Evolutionary conservation across 2,888 invertebrate genomes (phyloP), one percentile per base, ranked within the genome.

Genomic region (Laspeyria flexula): DNA sequence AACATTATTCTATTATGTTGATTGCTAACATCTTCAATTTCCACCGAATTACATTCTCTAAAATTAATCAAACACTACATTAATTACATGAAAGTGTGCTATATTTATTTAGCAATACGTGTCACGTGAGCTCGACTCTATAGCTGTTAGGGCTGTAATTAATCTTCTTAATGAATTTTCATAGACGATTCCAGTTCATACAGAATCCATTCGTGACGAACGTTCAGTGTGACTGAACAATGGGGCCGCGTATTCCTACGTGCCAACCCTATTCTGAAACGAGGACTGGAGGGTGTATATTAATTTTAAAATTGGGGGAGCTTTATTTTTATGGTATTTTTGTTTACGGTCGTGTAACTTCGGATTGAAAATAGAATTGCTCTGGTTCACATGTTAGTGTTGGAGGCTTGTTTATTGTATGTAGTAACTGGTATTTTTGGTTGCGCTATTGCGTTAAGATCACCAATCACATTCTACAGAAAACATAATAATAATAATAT

Each of bases 141-240:
- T 65, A 65, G 55, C 60, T 47, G 65, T 68, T 57, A 63, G 65
- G 65, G 54, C 63, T 51, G 72, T 67, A 67, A 78, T 85, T 81
- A 81, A 85, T 83, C 83, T 79, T 65, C 74, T 72, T 84, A 83
- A 85, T 84, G 74, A 83, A 83, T 82, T 83, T 82, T 77, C 79
- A 79, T 81, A 81, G 75, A 79, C 73, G 62, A 63, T 68, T 66
- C 52, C 45, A 60, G 58, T 58, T 63, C 40, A 60, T 62, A 48
- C 59, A 70, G 65, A 70, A 73, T 67, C 72, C 67, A 69, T 64
- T 64, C 54, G 65, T 55, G 62, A 70, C 55, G 55, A 43, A 47
- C 66, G 60, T 63, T 74, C 66, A 65, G 64, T 77, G 72, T 72
- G 68, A 57, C 55, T 65, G 68, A 68, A 72, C 73, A 78, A 80